Base-by-base conservation (phyloP, 2,113 vertebrate species). In the Clarias batrachus region DNA sequence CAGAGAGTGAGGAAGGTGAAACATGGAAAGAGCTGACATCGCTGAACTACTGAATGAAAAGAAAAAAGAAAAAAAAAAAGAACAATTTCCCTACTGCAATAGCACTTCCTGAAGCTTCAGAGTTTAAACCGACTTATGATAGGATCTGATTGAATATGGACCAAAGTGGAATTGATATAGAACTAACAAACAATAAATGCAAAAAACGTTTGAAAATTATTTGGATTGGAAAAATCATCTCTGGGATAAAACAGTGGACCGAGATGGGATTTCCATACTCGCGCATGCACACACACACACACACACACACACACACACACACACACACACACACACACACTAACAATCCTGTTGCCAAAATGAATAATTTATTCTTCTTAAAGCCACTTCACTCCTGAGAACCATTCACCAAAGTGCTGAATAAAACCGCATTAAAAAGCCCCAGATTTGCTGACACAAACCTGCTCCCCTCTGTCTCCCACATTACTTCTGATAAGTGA, bases 321-420 rank as follows among this genome's bases (percentile, higher is more conserved):
- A 56, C 63, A 59, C 78, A 82, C 57, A 10, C 85, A 56, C 77
- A 86, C 78, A 27, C n/a, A 2, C 80, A 68, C 52, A 33, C 16
- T 73, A 71, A 87, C 41, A 88, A 85, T 88, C 87, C 82, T 85
- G 79, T 84, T 87, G 70, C 84, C 83, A 76, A 70, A 84, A 89
- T 91, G 86, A 92, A 90, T 88, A 85, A 89, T 86, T 89, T 80
- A 83, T 85, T 81, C 76, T 76, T 86, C 89, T 85, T 88, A 70
- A 71, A 57, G 88, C 77, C 78, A 59, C 86, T 56, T 56, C 60
- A 83, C 90, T 91, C 89, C 85, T 88, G 84, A 88, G 89, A 90
- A 86, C 57, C 77, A 88, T 88, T 89, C 85, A 84, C 76, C 79
- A 62, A 87, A 90, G 87, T 86, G 87, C 85, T 78, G 87, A 90